Evolutionary conservation across 2,888 invertebrate genomes (phyloP).

Genomic region (Thymelicus acteon): DNA sequence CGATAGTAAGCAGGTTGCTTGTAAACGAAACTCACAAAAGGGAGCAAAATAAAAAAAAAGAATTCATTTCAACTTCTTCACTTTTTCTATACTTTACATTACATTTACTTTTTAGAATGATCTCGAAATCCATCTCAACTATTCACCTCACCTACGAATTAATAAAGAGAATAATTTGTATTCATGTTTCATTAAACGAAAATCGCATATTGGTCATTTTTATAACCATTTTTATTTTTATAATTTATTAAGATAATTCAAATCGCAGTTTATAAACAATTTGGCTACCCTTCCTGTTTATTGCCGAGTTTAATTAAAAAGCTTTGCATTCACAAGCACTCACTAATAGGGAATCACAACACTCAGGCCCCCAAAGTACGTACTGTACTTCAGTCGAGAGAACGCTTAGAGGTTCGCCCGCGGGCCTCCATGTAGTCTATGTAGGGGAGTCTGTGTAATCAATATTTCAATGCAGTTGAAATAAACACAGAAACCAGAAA

Average conservation of each 20-base stretch:
- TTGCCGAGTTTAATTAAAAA: constrained; percentile 74
- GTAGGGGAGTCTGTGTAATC: constrained; percentile 52
- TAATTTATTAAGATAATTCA: constrained; percentile 1
- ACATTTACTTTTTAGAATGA: too few species aligned
- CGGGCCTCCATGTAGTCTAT: constrained; percentile 49
- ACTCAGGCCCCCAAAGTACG: constrained; percentile 51
- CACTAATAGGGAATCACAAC: constrained; percentile 74
- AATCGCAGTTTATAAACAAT: constrained; percentile 48
- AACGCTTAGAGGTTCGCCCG: constrained; percentile 52
- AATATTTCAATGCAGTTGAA: constrained; percentile 41
- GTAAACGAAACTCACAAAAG: constrained; percentile 6
- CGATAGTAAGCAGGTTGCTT: constrained; percentile 20
- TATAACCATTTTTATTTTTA: too few species aligned
- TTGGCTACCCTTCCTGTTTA: constrained; percentile 52
- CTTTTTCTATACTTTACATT: too few species aligned
- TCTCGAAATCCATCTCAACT: too few species aligned
- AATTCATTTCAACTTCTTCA: background rate
- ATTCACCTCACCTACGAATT: too few species aligned
- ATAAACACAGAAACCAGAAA: constrained; percentile 30
- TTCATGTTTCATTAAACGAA: too few species aligned
- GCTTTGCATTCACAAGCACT: constrained; percentile 65
- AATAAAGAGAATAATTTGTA: too few species aligned
- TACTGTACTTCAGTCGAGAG: constrained; percentile 58
- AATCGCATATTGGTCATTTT: too few species aligned
- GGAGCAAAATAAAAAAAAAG: constrained; percentile 15